These are phyloP conservation scores for Urocitellus parryii DNA, from an alignment of 2,113 vertebrate species.

Conservation along the genomic window DNA sequence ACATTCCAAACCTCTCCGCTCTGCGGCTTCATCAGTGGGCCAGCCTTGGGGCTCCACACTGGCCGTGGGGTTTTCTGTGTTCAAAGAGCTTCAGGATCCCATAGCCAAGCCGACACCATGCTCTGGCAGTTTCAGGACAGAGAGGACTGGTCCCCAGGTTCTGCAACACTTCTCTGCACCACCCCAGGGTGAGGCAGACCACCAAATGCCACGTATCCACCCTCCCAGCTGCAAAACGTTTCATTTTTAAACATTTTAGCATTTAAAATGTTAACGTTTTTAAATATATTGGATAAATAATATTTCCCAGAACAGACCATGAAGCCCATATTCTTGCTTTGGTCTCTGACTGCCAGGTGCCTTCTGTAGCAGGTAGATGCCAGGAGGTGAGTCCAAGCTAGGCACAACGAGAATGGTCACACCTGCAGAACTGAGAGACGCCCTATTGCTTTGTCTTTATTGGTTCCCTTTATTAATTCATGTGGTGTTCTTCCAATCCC, in stretches of 20 bases:
- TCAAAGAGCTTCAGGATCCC: not conserved
- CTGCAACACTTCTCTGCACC: accelerated
- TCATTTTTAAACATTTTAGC: not conserved
- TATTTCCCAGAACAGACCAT: not conserved
- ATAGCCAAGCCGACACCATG: accelerated
- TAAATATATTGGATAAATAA: not conserved
- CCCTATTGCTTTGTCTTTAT: not conserved
- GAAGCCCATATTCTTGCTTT: not conserved
- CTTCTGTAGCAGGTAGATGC: not conserved
- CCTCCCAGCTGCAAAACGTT: not conserved
- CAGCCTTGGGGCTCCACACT: not conserved
- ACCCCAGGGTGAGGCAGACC: not conserved
- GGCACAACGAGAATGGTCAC: accelerated
- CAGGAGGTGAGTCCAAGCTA: not conserved
- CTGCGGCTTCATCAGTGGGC: accelerated
- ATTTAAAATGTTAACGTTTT: not conserved
- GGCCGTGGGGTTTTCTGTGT: not conserved
- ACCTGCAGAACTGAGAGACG: not conserved
- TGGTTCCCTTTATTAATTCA: not conserved
- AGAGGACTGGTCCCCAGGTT: accelerated
- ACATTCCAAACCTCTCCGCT: not conserved
- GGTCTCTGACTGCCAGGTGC: not conserved
- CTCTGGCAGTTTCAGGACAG: not conserved
- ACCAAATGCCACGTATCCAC: not conserved
- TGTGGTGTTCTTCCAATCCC: not conserved